A percentile compares a stretch with the other conserved stretches of the same genome.
Conservation (phyloP, 2,113 vertebrate species). For the Tenrec ecaudatus region DNA sequence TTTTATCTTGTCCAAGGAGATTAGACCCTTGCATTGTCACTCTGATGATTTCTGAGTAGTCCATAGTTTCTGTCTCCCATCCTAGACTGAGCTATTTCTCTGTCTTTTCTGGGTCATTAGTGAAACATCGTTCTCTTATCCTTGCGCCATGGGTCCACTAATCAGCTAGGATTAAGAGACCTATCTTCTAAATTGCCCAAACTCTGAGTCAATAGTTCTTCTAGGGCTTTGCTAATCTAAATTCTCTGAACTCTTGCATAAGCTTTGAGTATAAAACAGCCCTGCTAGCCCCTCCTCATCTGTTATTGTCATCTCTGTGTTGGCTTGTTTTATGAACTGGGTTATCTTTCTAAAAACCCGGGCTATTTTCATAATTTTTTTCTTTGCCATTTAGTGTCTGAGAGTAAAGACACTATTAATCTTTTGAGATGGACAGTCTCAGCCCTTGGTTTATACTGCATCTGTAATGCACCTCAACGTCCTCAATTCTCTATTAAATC, state of each 20-base stretch:
- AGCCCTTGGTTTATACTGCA: conserved; percentile 13
- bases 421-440: not conserved
- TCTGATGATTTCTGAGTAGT: conserved; percentile 49
- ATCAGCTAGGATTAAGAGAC: not conserved
- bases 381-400: conserved; percentile 18
- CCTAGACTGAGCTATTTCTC: conserved; percentile 7
- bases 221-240: conserved; percentile 29
- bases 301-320: not conserved
- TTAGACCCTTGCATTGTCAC: too few relatives aligned
- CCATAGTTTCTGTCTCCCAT: conserved; percentile 34
- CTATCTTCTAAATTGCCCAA: conserved; percentile 18
- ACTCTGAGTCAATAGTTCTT: conserved; percentile 27
- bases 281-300: not conserved
- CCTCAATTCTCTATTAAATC: not conserved
- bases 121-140: not conserved
- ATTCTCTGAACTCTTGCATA: conserved; percentile 27
- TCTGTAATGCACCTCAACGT: too few relatives aligned
- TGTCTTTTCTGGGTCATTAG: not conserved
- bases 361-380: conserved; percentile 2
- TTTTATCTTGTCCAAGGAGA: too few relatives aligned
- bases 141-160: not conserved
- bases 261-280: not conserved
- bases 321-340: not conserved
- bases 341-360: conserved; percentile 18
- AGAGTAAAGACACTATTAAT: not conserved